Evolutionary conservation across 1,140 invertebrate species (phyloP).

Genomic region (Drosophila takahashii): DNA sequence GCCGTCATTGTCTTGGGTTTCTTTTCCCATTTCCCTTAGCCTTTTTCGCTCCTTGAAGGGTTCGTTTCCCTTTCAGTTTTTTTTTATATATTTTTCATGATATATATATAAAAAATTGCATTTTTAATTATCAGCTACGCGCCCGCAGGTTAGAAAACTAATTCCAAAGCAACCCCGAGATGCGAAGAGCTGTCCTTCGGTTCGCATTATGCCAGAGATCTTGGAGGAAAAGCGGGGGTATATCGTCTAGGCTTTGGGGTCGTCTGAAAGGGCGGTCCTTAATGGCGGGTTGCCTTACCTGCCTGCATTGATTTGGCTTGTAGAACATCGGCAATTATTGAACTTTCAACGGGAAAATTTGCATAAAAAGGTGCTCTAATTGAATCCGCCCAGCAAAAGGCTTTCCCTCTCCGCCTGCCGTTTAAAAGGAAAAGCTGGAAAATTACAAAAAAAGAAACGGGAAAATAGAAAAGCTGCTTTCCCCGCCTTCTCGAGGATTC

Average conservation of each 20-base stretch:
- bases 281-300: conserved; percentile 51
- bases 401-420: conserved; percentile 44
- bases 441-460: conserved; percentile 45
- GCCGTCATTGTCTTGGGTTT: conserved; percentile 72
- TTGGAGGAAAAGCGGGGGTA: background rate
- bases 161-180: conserved; percentile 70
- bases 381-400: conserved; percentile 70
- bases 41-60: conserved; percentile 21
- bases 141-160: conserved; percentile 80
- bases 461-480: conserved; percentile 61
- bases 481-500: conserved; percentile 1
- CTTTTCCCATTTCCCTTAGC: conserved; percentile 4
- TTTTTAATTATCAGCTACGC: conserved; percentile 79
- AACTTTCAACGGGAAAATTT: conserved; percentile 68
- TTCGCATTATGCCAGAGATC: conserved; percentile 47
- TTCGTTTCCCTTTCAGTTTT: conserved; percentile 3
- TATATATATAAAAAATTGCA: conserved; percentile 74
- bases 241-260: background rate
- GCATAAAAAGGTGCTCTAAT: conserved; percentile 80
- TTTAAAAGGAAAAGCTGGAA: conserved; percentile 46
- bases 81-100: conserved; percentile 30
- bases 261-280: conserved; percentile 2
- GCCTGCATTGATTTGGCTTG: conserved; percentile 78
- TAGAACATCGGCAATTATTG: conserved; percentile 77
- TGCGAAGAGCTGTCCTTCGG: conserved; percentile 38